Base-by-base conservation (phyloP, 2,113 vertebrate species). In the Ascaphus truei region DNA sequence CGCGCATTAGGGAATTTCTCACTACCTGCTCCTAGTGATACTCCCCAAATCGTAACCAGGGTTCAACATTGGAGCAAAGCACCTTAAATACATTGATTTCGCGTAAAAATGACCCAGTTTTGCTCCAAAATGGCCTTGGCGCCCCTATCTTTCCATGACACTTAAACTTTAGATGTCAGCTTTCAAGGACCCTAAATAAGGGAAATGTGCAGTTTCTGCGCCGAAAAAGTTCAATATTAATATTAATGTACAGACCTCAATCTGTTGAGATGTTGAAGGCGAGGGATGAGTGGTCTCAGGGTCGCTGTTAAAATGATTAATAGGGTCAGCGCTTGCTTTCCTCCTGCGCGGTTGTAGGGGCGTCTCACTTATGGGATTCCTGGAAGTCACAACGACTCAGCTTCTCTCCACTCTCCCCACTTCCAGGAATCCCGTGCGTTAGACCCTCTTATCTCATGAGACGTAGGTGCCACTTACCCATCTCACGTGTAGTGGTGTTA, bases 351-450 rank as follows among this genome's bases (percentile, higher is more conserved):
- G 22, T 22, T 61, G 47, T 50, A 22, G 25, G 30, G 45, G 20
- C 25, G 23, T n/a, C 43, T 25, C 37, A 22, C 56, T 71, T 61
- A 60, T 60, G 56, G 67, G 47, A 61, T 71, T 71, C 67, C 67
- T 51, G 67, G 43, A 61, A 71, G 47, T 23, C 34, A 7, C 23
- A 45, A 16, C 13, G 41, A n/a, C 43, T 68, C 7, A 58, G 16
- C 48, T 71, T 71, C 47, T 60, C 56, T 43, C 51, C 30, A 20
- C 66, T 6, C 34, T 10, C 12, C 36, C 30, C 51, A 39, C 27
- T 71, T 60, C 67, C 67, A 52, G 57, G 67, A 71, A 71, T 52
- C 67, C 67, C 67, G 41, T 25, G 26, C 45, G n/a, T 71, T 61
- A 52, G 12, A 31, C 33, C 33, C 26, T 45, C 25, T 41, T 5